Evolutionary conservation across 2,797 vertebrate genomes (phyloP), one percentile per base, ranked within the genome.

Genomic region (Chelonia mydas): DNA sequence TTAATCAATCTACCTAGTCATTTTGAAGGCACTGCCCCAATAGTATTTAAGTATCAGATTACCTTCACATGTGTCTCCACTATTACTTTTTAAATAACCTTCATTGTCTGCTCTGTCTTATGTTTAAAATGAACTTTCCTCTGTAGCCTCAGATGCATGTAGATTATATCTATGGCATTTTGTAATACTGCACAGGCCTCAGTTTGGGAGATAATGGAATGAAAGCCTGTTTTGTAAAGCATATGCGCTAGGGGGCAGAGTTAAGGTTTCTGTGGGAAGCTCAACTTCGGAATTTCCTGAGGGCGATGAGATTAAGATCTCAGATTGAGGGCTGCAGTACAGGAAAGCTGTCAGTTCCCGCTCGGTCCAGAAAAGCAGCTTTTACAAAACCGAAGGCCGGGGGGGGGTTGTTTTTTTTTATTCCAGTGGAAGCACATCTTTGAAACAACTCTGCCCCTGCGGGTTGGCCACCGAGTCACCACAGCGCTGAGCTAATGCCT

Each of bases 221-320:
- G 0, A 90, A 92, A 13, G 0, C 27, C 87, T 57, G 76, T 74
- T 68, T 95, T 90, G 86, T 87, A 94, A 81, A 86, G 80, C 85
- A 87, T 50, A 25, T 53, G 78, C 83, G 88, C 1, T 0, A 93
- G 47, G 83, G 81, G 95, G 53, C 74, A 93, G 92, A 95, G 84
- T 51, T 83, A 96, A 96, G 81, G 90, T 86, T 97, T 96, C 96
- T 93, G 59, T 54, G 90, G 92, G 92, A 94, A 95, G 87, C 96
- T 79, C 85, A 81, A 11, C 93, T 94, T 93, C 90, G 72, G 83
- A 90, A 76, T 96, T 93, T 94, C 87, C 82, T 81, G 79, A 96
- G 84, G 81, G 91, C 93, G 95, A 95, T 86, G 89, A 96, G 94
- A 97, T 97, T 97, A 97, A 97, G 95, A 80, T 85, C 82, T 93